A percentile compares a stretch with the other conserved stretches of the same genome.
phyloP scores from a whole-genome alignment of 1,140 invertebrate species.

The Palaemon carinicauda region DNA sequence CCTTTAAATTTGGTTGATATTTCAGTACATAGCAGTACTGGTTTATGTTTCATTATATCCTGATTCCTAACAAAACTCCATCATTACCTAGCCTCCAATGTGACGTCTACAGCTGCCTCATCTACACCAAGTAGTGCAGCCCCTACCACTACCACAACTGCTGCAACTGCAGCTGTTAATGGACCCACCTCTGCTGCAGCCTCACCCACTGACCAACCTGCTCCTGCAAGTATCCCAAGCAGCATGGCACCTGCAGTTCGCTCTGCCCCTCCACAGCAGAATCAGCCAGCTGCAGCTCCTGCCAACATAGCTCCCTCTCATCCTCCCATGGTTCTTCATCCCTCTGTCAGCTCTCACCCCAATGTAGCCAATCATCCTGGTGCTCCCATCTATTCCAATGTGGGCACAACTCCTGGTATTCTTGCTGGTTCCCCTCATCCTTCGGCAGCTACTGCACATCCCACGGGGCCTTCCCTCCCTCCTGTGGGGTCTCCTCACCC shows the following conservation, averaged over 20 bases:
- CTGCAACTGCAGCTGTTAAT: constrained; percentile 21
- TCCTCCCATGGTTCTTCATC: not conserved
- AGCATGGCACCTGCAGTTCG: not conserved
- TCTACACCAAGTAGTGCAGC: constrained; percentile 28
- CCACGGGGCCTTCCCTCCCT: too few relatives aligned
- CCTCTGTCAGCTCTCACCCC: not conserved
- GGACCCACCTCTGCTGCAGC: constrained; percentile 21
- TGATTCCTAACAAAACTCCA: constrained; percentile 1
- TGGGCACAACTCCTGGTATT: too few relatives aligned
- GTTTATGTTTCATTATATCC: not conserved
- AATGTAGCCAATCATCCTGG: too few relatives aligned
- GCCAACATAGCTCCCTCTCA: not conserved
- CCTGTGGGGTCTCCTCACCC: not conserved
- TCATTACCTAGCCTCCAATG: constrained; percentile 33
- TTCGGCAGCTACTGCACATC: not conserved
- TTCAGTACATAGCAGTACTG: not conserved
- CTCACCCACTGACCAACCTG: constrained; percentile 7
- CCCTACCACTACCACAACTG: constrained; percentile 14
- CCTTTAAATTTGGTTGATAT: not conserved
- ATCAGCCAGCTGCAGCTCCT: not conserved
- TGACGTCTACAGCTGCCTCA: constrained; percentile 28
- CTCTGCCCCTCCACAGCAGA: not conserved
- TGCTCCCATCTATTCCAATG: too few relatives aligned
- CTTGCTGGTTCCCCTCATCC: not conserved
- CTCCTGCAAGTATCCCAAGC: not conserved